Evolutionary conservation across 2,888 invertebrate species (phyloP).

Genomic region (Cataglyphis albicans): DNA sequence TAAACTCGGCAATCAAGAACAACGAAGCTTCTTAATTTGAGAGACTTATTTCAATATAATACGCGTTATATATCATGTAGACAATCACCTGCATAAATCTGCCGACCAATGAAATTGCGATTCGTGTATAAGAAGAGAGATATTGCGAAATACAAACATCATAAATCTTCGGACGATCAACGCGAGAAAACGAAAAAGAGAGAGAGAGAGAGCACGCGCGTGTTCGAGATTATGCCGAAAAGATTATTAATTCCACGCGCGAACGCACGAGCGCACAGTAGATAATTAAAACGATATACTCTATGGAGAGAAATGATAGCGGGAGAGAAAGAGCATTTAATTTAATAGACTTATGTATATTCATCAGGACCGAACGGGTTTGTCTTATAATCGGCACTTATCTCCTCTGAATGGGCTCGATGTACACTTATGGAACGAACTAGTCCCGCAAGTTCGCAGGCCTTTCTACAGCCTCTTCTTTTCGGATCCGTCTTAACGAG

Average conservation of each 20-base stretch:
- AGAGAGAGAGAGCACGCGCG: not conserved
- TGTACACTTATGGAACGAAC: not conserved
- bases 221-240: conserved; percentile 9
- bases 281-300: conserved; percentile 20
- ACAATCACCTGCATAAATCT: conserved; percentile 31
- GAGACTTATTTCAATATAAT: conserved; percentile 5
- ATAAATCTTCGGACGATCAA: conserved; percentile 30
- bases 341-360: conserved; percentile 38
- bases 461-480: conserved; percentile 46
- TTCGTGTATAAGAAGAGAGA: not conserved
- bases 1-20: not conserved
- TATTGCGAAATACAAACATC: conserved; percentile 20
- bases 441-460: conserved; percentile 6
- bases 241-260: conserved; percentile 20
- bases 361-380: conserved; percentile 6
- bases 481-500: conserved; percentile 73
- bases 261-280: not conserved
- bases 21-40: not conserved
- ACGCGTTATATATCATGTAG: conserved; percentile 21
- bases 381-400: conserved; percentile 20
- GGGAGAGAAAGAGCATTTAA: not conserved
- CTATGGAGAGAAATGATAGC: not conserved
- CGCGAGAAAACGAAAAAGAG: not conserved
- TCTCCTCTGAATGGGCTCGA: conserved; percentile 28
- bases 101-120: conserved; percentile 12